Evolutionary conservation across 1,140 invertebrate genomes (phyloP), one percentile per base, ranked within the genome.

Genomic region (Diploscapter pachys): DNA sequence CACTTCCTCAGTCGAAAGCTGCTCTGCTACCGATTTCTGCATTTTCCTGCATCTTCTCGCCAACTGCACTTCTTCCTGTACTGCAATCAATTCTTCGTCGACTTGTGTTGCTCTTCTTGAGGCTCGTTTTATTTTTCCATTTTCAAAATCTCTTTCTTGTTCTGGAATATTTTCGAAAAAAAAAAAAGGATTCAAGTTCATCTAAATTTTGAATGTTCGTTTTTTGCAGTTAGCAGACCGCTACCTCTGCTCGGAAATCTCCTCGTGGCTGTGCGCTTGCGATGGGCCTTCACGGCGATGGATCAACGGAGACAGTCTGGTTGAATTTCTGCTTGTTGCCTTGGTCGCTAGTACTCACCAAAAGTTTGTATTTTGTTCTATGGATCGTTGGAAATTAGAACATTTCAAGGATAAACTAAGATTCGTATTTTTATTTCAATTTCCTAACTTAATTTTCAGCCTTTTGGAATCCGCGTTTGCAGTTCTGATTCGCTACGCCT

Each of bases 261-360:
- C 6, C 11, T 8, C 9, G 9, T 68, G 66, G 66, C 5, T 68
- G 52, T 68, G 66, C 57, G 6, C 48, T 9, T 55, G 52, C 11
- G 52, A 68, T 54, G 66, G 66, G n/a, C 66, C 66, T 5, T n/a
- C 52, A 6, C 57, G 52, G 5, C 66, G 51, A 52, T 55, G 53
- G 5, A 51, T 68, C 49, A 11, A 6, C 65, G 70, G 70, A 6
- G 11, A 72, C 8, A 67, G 55, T 70, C 70, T 71, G 31, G 55
- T 67, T 11, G 11, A 72, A 13, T 63, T 71, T 13, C 13, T 71
- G 13, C 70, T 63, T 6, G 70, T 50, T 11, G 70, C 66, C 50
- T 55, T 68, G 5, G 11, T 55, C 48, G 50, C 51, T 9, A 52
- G 11, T 48, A 68, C 57, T 52, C 66, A 68, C 50, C 66, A 52